Percentiles rank a stretch among this genome's conserved stretches.
Conservation (phyloP, 92 coral and sea anemone species). For the Porites lobata region DNA sequence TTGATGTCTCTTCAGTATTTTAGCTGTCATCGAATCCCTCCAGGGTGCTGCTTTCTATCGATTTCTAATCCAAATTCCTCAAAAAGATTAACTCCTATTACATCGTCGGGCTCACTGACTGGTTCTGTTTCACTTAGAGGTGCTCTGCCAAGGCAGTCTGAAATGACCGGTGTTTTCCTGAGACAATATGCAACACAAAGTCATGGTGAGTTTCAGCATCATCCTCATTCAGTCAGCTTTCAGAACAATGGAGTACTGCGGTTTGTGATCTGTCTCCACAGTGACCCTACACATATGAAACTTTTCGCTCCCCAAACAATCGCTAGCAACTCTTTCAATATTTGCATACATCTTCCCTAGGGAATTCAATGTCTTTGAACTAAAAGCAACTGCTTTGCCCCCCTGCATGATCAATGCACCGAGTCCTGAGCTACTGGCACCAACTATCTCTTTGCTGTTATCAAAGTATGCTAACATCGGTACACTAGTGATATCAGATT, state of each 20-base stretch:
- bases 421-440: slow-evolving; percentile 63
- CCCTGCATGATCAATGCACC: slow-evolving; percentile 63
- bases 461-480: slow-evolving; percentile 64
- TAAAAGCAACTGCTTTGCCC: slow-evolving; percentile 58
- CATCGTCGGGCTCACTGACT: slow-evolving; percentile 37
- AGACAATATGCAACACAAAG: slow-evolving; percentile 39
- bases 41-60: slow-evolving; percentile 2
- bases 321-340: slow-evolving; percentile 57
- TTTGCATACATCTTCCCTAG: too few species aligned
- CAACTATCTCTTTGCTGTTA: slow-evolving; percentile 43
- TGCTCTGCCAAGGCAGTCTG: slow-evolving; percentile 72
- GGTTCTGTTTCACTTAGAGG: slow-evolving; percentile 40
- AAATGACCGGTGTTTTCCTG: slow-evolving; percentile 47
- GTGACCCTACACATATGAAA: slow-evolving; percentile 48
- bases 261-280: slow-evolving; percentile 69
- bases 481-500: slow-evolving; percentile 31
- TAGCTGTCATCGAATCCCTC: slow-evolving; percentile 4
- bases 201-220: slow-evolving; percentile 21
- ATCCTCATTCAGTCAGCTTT: slow-evolving; percentile 37
- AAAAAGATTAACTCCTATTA: slow-evolving; percentile 52
- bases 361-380: slow-evolving; percentile 48
- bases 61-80: slow-evolving; percentile 15
- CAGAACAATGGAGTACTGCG: slow-evolving; percentile 50
- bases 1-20: slow-evolving; percentile 11
- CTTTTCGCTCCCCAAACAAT: slow-evolving; percentile 47